Base-by-base conservation (phyloP, 1,140 invertebrate species). In the Choristoneura fumiferana region DNA sequence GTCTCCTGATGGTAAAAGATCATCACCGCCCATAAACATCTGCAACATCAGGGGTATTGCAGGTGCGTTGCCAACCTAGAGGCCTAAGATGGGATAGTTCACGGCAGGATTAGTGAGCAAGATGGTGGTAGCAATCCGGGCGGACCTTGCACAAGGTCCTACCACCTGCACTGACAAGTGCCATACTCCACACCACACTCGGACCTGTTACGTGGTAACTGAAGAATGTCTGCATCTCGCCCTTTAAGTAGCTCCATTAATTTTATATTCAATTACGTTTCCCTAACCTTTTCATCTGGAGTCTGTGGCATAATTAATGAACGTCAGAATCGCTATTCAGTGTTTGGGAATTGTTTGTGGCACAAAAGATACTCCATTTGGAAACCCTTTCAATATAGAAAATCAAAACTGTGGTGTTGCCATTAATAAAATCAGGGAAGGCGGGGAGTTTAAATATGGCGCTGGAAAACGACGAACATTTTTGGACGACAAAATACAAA, bases 311-410 rank as follows among this genome's bases (percentile, higher is more conserved):
- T 49, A 49, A 49, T 49, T 49, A 29, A 29, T 49, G 22, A 6
- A 12, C 18, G 43, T 22, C 43, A 49, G 43, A 15, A 22, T 49
- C 43, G 13, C 39, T 15, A 49, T 49, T 49, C 43, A 49, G 40
- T 45, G 40, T 45, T 39, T 49, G 22, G 43, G 43, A 33, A 29
- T 49, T 49, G 43, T 49, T 49, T 49, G 43, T 8, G 18, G 18
- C 43, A 49, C 43, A 49, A 49, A 49, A 49, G 43, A 49, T 29
- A 49, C 43, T 29, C 43, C 43, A 49, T 49, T 49, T 49, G 18
- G 18, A 4, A 49, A 49, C 43, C 37, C 43, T 49, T 49, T 49
- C 43, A 49, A 49, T 49, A 49, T 49, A 8, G 43, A 49, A 49
- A 49, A 49, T 49, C 43, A 49, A 49, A 49, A 49, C 43, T 49